Evolutionary conservation across 2,797 vertebrate species (phyloP), one percentile per base, ranked within the genome.

Genomic region (Zonotrichia albicollis): DNA sequence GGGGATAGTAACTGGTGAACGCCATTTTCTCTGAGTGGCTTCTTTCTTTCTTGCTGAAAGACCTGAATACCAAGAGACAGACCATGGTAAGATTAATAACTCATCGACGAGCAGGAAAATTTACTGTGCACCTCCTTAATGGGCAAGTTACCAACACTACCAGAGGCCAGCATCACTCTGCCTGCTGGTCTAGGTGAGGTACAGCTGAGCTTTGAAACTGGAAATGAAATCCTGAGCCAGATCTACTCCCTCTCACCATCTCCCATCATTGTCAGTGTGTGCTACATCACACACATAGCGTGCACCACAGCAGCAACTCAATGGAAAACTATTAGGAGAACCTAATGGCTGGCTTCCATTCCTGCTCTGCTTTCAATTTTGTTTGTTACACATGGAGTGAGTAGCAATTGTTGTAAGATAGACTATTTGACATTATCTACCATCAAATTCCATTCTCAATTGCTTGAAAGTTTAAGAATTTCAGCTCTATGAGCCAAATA

Each of bases 31-130:
- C 97, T 13, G 95, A 93, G 17, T 60, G 89, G 93, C 82, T 92
- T 96, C 92, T 96, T 82, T 97, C 97, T 32, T 94, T 64, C 82
- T 79, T 96, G 81, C 40, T 34, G 36, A 70, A 79, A 42, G 93
- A 96, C 95, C 98, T 98, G 57, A 77, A 96, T 64, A 5, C 11
- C 85, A 58, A 94, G 22, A 90, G 76, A 94, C 9, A 89, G 22
- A 95, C 36, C 55, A 53, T 0, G 3, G 53, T 68, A 58, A 80
- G 65, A 58, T 78, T 54, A 87, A 27, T 14, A 76, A 65, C 18
- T 66, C 64, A 85, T 42, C 60, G 77, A n/a, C 3, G 25, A 73
- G 32, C 58, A 81, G 53, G 55, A 51, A 60, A 71, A 81, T 34
- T 29, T 60, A 20, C 8, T 42, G 46, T 68, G 50, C 15, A 15